Conservation (phyloP, 2,888 invertebrate genomes). For the Hyppa rectilinea region DNA sequence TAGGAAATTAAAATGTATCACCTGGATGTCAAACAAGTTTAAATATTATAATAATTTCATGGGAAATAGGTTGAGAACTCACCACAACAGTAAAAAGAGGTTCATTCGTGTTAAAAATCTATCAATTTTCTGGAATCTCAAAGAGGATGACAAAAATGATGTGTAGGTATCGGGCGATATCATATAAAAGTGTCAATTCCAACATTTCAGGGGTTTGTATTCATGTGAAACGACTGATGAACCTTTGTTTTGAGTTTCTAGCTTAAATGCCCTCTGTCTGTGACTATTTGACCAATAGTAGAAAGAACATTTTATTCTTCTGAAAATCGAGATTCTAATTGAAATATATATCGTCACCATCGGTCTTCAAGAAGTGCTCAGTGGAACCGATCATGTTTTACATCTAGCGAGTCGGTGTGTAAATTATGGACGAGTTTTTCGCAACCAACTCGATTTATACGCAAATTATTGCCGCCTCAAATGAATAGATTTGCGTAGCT, state of each 20-base stretch:
- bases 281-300: neutral
- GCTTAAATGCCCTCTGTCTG: neutral
- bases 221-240: too few species aligned
- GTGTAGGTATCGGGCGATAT: too few species aligned
- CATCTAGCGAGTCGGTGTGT: constrained; percentile 40
- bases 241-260: too few species aligned
- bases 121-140: neutral
- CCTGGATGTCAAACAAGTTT: constrained; percentile 29
- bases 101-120: neutral
- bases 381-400: constrained; percentile 32
- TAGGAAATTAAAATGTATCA: constrained; percentile 37
- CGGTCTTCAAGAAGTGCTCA: constrained; percentile 7
- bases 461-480: constrained; percentile 73
- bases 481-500: constrained; percentile 65
- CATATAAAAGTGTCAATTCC: too few species aligned
- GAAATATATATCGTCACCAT: neutral
- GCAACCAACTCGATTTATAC: constrained; percentile 71
- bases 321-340: neutral
- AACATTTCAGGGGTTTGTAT: too few species aligned
- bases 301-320: too few species aligned
- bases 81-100: neutral
- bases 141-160: neutral
- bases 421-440: constrained; percentile 72
- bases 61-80: constrained; percentile 22
- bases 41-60: constrained; percentile 14